Conservation (phyloP, 35 echinoderm and acorn worm genomes). For the Lytechinus variegatus region DNA sequence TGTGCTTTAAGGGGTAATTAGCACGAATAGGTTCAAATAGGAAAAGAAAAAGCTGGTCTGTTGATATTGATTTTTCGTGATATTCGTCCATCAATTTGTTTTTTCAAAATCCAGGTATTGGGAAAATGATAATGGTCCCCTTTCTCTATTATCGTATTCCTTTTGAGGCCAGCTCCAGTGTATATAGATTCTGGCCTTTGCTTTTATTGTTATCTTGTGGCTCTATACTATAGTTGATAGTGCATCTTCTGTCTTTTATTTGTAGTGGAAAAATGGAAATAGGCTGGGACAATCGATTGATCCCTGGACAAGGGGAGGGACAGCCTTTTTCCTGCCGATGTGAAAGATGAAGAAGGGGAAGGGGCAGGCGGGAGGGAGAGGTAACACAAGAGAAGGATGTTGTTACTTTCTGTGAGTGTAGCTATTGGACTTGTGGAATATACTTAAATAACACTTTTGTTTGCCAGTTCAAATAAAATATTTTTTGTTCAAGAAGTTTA, state of each 20-base stretch:
- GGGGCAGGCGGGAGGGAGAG: neutral
- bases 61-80: neutral
- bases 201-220: neutral
- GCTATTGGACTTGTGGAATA: too few species aligned
- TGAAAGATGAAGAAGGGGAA: neutral
- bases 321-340: neutral
- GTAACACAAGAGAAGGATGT: neutral
- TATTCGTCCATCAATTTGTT: slow-evolving; percentile 4
- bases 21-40: neutral
- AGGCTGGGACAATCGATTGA: neutral
- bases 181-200: neutral
- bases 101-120: neutral
- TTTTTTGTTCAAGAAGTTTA: too few species aligned
- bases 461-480: too few species aligned
- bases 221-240: neutral
- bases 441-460: too few species aligned
- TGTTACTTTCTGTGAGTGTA: too few species aligned
- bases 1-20: neutral
- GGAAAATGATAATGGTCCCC: neutral
- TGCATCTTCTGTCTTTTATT: neutral
- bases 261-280: neutral
- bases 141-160: neutral
- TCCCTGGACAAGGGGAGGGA: neutral
- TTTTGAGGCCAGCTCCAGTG: neutral
- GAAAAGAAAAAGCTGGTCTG: neutral